Evolutionary conservation across 2,888 invertebrate species (phyloP).

Genomic region (Galerucella calmariensis): DNA sequence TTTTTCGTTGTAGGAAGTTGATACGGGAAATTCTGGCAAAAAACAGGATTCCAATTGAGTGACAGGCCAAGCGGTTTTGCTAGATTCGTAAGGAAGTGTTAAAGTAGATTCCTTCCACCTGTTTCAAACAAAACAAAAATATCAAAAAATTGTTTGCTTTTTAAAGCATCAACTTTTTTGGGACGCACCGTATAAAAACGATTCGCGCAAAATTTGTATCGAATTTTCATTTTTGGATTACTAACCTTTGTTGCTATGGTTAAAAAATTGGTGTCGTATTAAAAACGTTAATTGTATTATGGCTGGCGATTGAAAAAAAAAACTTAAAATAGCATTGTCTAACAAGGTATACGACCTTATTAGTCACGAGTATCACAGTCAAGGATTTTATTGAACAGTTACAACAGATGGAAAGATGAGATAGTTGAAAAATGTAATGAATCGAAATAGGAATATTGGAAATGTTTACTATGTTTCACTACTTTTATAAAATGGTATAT

Average conservation of each 20-base stretch:
- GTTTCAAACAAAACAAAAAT: slow-evolving; percentile 40
- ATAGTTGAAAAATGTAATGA: not conserved
- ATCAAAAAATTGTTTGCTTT: not conserved
- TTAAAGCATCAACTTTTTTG: not conserved
- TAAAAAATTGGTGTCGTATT: not conserved
- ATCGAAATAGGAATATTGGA: no score
- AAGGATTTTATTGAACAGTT: not conserved
- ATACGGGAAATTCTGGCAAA: slow-evolving; percentile 87
- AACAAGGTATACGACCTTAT: slow-evolving; percentile 20
- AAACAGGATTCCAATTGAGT: slow-evolving; percentile 86
- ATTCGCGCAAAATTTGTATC: not conserved
- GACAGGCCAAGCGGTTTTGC: slow-evolving; percentile 86
- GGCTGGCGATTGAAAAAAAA: slow-evolving; percentile 19
- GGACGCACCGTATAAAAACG: not conserved
- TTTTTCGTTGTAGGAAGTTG: slow-evolving; percentile 70
- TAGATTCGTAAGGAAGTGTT: slow-evolving; percentile 68
- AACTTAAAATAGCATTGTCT: slow-evolving; percentile 17
- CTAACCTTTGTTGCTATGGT: not conserved
- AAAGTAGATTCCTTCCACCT: slow-evolving; percentile 77
- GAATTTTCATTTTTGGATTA: not conserved
- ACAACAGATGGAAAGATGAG: not conserved
- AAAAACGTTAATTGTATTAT: slow-evolving; percentile 11
- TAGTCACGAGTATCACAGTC: slow-evolving; percentile 11
- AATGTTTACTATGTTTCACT: no score
- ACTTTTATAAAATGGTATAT: no score